Conservation (phyloP, 2,113 vertebrate species). For the Tympanuchus pallidicinctus region DNA sequence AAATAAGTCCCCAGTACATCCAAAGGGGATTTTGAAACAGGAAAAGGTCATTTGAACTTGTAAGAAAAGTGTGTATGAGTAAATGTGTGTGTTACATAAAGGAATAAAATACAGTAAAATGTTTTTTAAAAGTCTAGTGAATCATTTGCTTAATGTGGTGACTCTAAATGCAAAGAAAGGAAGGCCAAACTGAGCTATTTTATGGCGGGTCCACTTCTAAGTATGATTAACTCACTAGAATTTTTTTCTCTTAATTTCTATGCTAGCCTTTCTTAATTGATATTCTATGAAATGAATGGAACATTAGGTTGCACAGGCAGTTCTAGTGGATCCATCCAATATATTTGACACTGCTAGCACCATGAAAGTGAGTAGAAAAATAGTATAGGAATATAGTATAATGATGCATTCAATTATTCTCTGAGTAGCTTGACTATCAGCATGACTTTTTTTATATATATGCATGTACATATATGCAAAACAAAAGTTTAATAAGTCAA, state of each 20-base stretch:
- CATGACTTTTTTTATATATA: background rate
- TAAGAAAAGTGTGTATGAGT: background rate
- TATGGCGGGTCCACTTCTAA: slow-evolving; percentile 12
- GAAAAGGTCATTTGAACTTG: background rate
- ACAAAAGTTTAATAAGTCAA: background rate
- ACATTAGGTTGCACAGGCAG: background rate
- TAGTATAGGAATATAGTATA: background rate
- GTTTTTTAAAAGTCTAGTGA: background rate
- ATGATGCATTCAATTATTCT: background rate
- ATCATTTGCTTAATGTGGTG: background rate
- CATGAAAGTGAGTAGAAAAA: background rate
- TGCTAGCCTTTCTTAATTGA: background rate
- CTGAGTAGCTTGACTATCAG: background rate
- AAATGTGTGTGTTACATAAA: background rate
- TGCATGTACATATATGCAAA: background rate
- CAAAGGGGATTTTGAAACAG: background rate
- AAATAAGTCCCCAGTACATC: background rate
- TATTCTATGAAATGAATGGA: slow-evolving; percentile 3
- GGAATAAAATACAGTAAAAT: background rate
- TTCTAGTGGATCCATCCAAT: background rate
- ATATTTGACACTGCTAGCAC: background rate
- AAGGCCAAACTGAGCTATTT: background rate
- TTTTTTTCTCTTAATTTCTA: background rate
- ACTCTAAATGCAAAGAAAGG: background rate
- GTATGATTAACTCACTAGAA: slow-evolving; percentile 5